Evolutionary conservation across 2,797 vertebrate genomes (phyloP), one percentile per base, ranked within the genome.

Genomic region (Nothura maculosa): DNA sequence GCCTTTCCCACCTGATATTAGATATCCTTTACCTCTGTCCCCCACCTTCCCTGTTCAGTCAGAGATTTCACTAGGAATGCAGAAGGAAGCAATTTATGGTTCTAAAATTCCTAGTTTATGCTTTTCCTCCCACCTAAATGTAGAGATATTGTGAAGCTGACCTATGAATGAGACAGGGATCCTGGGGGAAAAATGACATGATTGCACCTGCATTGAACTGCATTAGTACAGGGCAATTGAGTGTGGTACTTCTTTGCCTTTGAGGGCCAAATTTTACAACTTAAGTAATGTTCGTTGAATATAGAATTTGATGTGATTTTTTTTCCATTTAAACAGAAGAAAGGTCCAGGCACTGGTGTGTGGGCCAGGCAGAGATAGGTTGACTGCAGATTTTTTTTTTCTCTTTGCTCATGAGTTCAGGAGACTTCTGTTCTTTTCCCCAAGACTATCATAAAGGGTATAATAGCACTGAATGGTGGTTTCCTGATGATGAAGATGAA

Each of bases 261-360:
- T 66, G 45, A 75, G 10, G 36, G 6, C 32, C 32, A 24, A 8
- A 38, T 73, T 89, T 75, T 38, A 30, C 15, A 64, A 32, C 5
- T n/a, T 18, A 50, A 82, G 40, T 21, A 16, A 43, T 30, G 8
- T 48, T 43, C 3, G 12, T 6, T 40, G 72, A 66, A 52, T n/a
- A 38, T 1, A 64, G 15, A 52, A 48, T 81, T 81, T 84, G 18
- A 3, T 13, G 34, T 4, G 13, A 19, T 91, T 89, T 3, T 18
- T 47, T 38, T 74, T 52, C 70, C 57, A 64, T 74, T 63, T 76
- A 74, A 57, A 68, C 73, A 38, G 20, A 4, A 91, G 54, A 67
- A n/a, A 63, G 13, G 3, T 48, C 6, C 28, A 30, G 7, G 3
- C 81, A 5, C 2, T 2, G 1, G 4, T 45, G 20, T 18, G 5